Evolutionary conservation across 1,140 invertebrate species (phyloP), one percentile per base, ranked within the genome.

Genomic region (Drosophila tristis): DNA sequence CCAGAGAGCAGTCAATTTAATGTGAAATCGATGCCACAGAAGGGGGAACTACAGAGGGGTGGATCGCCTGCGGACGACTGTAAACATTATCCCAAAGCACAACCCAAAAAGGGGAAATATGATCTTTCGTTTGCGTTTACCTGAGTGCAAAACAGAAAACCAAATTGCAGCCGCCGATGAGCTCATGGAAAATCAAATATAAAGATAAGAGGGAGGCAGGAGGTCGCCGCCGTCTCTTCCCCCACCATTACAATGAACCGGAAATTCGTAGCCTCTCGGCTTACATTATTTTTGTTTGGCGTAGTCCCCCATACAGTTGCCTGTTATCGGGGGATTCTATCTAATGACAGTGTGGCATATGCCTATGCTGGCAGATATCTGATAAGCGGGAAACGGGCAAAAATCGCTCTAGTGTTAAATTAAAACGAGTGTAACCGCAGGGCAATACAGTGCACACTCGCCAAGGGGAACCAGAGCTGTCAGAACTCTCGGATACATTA

Each of bases 321-420:
- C 39, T 53, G 62, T 77, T 87, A 87, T 87, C 84, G 62, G 44
- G 15, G 47, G 63, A 62, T 66, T 89, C 53, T 79, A 87, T 87
- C 82, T 67, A 89, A 76, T 72, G 78, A 70, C 75, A 74, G 59
- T 58, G 55, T 62, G 42, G 56, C 60, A 50, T 62, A 60, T 64
- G 60, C 42, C 42, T 49, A 29, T 29, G 47, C 31, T 47, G 39
- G 39, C 53, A 61, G 63, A 78, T 70, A 87, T 82, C 84, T 79
- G 82, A 87, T 87, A 82, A 64, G 48, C 48, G 29, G 39, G n/a
- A 39, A 39, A 4, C 82, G 82, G 68, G 70, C 84, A 74, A 39
- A 89, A 87, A 89, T 89, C 82, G 82, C 15, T 87, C 79, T 87
- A 79, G 71, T 87, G 82, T 87, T 87, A 87, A 87, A 87, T 87